phyloP scores from a whole-genome alignment of 2,113 vertebrate genomes.

The Delphinus delphis region DNA sequence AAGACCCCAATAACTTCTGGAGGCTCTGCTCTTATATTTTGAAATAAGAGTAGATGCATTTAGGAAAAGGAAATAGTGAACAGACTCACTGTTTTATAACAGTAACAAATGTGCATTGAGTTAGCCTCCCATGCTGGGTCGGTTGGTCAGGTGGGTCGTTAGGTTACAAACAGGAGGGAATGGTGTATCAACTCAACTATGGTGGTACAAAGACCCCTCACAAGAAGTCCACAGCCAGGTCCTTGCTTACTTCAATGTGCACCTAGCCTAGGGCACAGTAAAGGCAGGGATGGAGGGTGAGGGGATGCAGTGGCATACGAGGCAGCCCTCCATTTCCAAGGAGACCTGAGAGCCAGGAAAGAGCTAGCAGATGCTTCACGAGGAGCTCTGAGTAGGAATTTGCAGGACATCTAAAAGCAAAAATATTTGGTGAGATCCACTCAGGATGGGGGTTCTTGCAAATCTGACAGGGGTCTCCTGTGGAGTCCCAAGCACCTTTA shows the following conservation, averaged over 20 bases:
- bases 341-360: background rate
- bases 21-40: background rate
- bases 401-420: background rate
- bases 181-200: background rate
- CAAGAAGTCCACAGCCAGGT: background rate
- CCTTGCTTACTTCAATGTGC: fast-evolving
- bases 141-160: background rate
- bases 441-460: background rate
- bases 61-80: background rate
- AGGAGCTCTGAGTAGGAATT: background rate
- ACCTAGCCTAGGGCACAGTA: no score
- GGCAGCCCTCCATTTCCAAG: background rate
- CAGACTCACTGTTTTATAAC: background rate
- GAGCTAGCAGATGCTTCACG: background rate
- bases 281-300: background rate
- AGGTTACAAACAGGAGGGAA: background rate
- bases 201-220: background rate
- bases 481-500: background rate
- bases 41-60: background rate
- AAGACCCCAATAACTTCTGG: background rate
- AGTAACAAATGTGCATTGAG: background rate
- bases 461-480: background rate
- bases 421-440: background rate
- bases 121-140: background rate
- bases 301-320: background rate